phyloP scores from a whole-genome alignment of 2,888 invertebrate genomes.

The Trisateles emortualis region DNA sequence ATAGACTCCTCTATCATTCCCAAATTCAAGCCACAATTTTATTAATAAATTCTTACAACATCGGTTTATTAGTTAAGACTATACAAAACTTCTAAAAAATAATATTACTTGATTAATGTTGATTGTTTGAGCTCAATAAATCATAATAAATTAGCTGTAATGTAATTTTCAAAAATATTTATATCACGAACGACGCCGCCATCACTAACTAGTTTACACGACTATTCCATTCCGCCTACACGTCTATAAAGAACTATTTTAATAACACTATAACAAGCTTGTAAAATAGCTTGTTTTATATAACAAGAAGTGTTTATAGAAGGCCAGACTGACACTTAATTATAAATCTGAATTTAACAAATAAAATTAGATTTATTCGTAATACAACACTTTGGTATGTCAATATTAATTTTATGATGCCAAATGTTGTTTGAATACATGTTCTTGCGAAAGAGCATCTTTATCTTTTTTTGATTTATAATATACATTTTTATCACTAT shows the following conservation, averaged over 20 bases:
- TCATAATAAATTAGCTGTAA: slow-evolving; percentile 17
- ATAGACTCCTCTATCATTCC: background rate
- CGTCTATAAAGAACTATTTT: slow-evolving; percentile 58
- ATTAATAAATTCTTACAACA: background rate
- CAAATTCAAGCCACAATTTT: background rate
- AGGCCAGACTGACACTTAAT: slow-evolving; percentile 32
- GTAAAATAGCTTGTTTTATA: slow-evolving; percentile 53
- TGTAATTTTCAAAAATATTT: slow-evolving; percentile 38
- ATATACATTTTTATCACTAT: too few species aligned
- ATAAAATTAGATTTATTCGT: slow-evolving; percentile 13
- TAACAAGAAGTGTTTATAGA: slow-evolving; percentile 46
- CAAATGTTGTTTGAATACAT: slow-evolving; percentile 4
- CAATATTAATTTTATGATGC: slow-evolving; percentile 13
- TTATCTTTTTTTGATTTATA: background rate
- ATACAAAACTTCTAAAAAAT: background rate
- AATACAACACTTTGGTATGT: slow-evolving; percentile 14
- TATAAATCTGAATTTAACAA: slow-evolving; percentile 15
- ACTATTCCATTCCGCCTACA: slow-evolving; percentile 55
- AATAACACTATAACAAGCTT: slow-evolving; percentile 60
- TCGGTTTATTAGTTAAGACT: background rate
- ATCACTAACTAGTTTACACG: slow-evolving; percentile 48
- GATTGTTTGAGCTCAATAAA: slow-evolving; percentile 19
- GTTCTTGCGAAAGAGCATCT: background rate
- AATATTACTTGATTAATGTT: slow-evolving; percentile 12
- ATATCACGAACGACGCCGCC: slow-evolving; percentile 37